Percentiles rank a stretch among this genome's conserved stretches.
Conservation (phyloP, 2,113 vertebrate species). For the Parus major region DNA sequence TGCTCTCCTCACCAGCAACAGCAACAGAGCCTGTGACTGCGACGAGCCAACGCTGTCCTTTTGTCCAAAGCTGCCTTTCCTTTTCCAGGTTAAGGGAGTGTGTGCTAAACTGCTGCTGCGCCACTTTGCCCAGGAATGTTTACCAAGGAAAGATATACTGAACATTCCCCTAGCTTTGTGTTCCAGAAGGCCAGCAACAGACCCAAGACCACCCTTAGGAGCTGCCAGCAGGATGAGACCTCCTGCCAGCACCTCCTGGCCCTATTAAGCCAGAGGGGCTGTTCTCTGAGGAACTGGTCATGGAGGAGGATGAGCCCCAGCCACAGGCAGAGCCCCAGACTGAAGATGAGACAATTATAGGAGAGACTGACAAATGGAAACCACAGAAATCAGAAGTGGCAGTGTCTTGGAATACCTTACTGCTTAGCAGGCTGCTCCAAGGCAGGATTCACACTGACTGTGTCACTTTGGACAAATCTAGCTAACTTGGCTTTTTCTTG, state of each 20-base stretch:
- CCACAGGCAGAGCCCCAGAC: neutral
- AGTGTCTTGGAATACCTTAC: neutral
- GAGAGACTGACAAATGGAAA: neutral
- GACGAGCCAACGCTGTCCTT: neutral
- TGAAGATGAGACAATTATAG: neutral
- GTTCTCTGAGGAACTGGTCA: neutral
- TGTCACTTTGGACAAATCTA: neutral
- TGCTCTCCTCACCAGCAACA: fast-evolving
- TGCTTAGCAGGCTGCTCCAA: neutral
- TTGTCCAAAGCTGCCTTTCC: fast-evolving
- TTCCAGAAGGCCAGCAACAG: neutral
- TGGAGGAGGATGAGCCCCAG: neutral
- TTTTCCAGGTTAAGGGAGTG: neutral
- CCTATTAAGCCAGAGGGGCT: neutral
- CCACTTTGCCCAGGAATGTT: neutral
- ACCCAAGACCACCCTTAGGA: neutral
- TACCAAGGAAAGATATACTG: neutral
- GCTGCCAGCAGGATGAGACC: neutral
- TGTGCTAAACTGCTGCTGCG: neutral
- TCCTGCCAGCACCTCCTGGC: neutral
- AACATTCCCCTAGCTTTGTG: neutral
- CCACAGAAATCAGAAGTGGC: neutral
- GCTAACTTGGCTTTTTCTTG: neutral
- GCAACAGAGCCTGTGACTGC: neutral
- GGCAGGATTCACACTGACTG: neutral